phyloP scores from a whole-genome alignment of 1,140 invertebrate species.

The Anastatus disparis region DNA sequence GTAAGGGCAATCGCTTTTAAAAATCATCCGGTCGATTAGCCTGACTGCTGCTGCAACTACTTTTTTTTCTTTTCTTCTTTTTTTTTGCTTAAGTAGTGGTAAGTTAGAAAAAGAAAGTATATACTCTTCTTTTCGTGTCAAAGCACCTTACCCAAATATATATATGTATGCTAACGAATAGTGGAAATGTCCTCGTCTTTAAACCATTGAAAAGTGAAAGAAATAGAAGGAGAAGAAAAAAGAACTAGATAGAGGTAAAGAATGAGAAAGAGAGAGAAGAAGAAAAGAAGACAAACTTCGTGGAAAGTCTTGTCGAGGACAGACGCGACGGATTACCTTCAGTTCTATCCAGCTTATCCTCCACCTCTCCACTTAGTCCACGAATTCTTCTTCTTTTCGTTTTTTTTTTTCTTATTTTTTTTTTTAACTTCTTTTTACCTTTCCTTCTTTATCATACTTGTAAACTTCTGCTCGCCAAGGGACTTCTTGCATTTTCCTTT shows the following conservation, averaged over 20 bases:
- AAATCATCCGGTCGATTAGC: conserved; percentile 57
- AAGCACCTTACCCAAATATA: not conserved
- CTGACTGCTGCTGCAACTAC: conserved; percentile 1
- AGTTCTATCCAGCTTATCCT: conserved; percentile 25
- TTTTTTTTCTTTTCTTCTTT: no score
- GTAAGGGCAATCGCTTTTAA: conserved; percentile 52
- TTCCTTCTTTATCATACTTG: conserved; percentile 32
- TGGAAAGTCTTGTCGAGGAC: conserved; percentile 42
- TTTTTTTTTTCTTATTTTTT: not conserved
- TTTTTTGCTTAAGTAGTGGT: conserved; percentile 14
- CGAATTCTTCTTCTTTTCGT: not conserved
- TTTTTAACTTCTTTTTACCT: not conserved
- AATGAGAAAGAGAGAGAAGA: conserved; percentile 17
- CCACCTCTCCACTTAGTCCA: not conserved
- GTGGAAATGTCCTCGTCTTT: no score
- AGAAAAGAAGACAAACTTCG: conserved; percentile 40
- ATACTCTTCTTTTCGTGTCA: no score
- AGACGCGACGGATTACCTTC: conserved; percentile 40
- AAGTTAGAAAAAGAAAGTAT: no score
- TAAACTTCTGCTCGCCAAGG: conserved; percentile 9
- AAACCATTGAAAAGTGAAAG: no score
- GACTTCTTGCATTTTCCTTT: not conserved
- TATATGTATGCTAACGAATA: conserved; percentile 3
- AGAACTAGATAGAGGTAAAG: no score
- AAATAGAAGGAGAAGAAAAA: no score